These are phyloP conservation scores for Pelusios castaneus DNA, from an alignment of 2,113 vertebrate genomes.

Conservation along the genomic window DNA sequence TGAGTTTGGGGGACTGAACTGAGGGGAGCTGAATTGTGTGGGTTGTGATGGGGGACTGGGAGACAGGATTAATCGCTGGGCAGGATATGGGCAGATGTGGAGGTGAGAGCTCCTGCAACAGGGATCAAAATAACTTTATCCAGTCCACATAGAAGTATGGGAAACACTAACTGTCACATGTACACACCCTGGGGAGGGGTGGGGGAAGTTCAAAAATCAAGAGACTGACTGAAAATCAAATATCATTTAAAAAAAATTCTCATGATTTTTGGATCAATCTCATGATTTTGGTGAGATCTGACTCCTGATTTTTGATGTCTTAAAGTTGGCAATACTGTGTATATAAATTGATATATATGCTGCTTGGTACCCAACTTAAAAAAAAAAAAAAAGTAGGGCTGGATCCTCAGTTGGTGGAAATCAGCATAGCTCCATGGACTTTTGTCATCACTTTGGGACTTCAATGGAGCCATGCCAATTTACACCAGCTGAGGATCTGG, in stretches of 20 bases:
- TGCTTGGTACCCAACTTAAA: neutral
- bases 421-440: neutral
- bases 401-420: neutral
- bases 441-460: rapidly evolving
- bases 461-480: neutral
- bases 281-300: too few relatives aligned
- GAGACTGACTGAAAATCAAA: too few relatives aligned
- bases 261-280: too few relatives aligned
- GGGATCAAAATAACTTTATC: neutral
- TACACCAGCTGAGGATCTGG: neutral
- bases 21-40: neutral
- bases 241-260: too few relatives aligned
- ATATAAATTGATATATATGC: neutral
- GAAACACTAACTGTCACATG: too few relatives aligned
- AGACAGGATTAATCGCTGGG: too few relatives aligned
- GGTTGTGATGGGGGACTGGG: too few relatives aligned
- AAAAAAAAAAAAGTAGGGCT: neutral
- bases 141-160: neutral
- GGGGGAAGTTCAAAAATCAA: too few relatives aligned
- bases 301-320: too few relatives aligned
- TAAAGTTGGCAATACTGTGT: neutral
- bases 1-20: too few relatives aligned
- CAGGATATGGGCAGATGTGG: neutral
- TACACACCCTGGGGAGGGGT: too few relatives aligned
- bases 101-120: neutral